Percentiles rank a stretch among this genome's conserved stretches.
Evolutionary conservation across 2,113 vertebrate genomes (phyloP).

Genomic region (Lampris incognitus): DNA sequence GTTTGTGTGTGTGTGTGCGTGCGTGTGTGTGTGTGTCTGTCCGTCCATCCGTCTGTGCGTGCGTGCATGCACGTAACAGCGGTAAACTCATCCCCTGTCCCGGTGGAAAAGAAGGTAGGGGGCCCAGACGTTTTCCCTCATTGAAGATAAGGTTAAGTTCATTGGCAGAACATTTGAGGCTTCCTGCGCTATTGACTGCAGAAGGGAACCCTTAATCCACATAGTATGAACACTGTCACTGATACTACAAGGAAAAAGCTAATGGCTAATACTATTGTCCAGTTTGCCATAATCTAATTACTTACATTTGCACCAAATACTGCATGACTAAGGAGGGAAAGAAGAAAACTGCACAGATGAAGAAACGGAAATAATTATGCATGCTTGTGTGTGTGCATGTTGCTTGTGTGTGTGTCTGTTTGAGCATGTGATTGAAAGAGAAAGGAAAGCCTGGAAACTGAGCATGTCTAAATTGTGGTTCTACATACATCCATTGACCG

Average conservation of each 20-base stretch:
- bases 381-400: constrained; percentile 34
- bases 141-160: constrained; percentile 66
- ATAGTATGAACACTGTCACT: constrained; percentile 35
- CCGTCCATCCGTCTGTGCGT: constrained; percentile 11
- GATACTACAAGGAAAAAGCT: constrained; percentile 10
- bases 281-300: constrained; percentile 56
- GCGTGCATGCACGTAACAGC: constrained; percentile 40
- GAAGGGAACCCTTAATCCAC: constrained; percentile 57
- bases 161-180: constrained; percentile 65
- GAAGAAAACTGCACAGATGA: constrained; percentile 41
- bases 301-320: constrained; percentile 15
- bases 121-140: constrained; percentile 73
- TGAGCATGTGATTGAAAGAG: neutral
- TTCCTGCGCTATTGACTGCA: constrained; percentile 48
- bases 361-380: constrained; percentile 52
- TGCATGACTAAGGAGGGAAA: constrained; percentile 28
- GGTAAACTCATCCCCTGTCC: constrained; percentile 42
- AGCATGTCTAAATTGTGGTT: constrained; percentile 1
- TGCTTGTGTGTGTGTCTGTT: neutral
- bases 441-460: constrained; percentile 4
- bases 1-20: constrained; percentile 12
- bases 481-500: constrained; percentile 9
- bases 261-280: constrained; percentile 28
- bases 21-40: neutral
- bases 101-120: constrained; percentile 49